Evolutionary conservation across 2,113 vertebrate genomes (phyloP).

Genomic region (Fregata magnificens): DNA sequence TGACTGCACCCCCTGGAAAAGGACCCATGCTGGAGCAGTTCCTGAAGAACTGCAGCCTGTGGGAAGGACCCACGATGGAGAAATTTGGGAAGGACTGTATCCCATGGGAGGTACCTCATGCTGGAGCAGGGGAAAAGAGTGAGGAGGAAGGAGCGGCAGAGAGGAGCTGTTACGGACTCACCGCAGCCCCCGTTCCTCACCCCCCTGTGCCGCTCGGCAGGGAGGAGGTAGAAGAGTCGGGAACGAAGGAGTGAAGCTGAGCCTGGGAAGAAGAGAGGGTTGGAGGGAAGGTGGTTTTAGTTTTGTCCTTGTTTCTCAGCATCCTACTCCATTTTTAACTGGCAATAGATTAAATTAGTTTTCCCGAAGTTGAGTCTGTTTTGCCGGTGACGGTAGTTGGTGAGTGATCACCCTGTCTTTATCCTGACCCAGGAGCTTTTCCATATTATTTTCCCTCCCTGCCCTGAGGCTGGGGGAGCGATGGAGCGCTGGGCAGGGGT

Average conservation of each 20-base stretch:
- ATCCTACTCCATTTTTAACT: neutral
- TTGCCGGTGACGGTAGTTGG: neutral
- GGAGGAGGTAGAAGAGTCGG: neutral
- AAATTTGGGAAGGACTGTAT: neutral
- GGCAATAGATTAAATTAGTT: neutral
- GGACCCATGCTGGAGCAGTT: neutral
- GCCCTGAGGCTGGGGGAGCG: neutral
- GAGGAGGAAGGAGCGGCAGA: neutral
- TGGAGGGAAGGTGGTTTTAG: neutral
- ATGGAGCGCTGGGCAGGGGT: neutral
- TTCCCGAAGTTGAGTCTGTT: neutral
- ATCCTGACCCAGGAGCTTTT: neutral
- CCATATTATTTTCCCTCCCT: neutral
- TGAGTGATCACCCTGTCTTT: neutral
- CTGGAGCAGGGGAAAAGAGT: neutral
- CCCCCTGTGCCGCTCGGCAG: rapidly evolving
- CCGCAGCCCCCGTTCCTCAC: rapidly evolving
- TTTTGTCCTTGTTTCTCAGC: neutral
- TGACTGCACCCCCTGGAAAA: neutral
- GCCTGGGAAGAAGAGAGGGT: neutral
- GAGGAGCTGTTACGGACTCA: neutral
- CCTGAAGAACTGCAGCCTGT: neutral
- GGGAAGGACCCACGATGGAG: neutral
- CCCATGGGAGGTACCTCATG: neutral
- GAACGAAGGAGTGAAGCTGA: neutral